A percentile compares a stretch with the other conserved stretches of the same genome.
These are phyloP conservation scores for Hirtodrosophila trivittata DNA, from an alignment of 2,888 invertebrate species.

Conservation along the genomic window DNA sequence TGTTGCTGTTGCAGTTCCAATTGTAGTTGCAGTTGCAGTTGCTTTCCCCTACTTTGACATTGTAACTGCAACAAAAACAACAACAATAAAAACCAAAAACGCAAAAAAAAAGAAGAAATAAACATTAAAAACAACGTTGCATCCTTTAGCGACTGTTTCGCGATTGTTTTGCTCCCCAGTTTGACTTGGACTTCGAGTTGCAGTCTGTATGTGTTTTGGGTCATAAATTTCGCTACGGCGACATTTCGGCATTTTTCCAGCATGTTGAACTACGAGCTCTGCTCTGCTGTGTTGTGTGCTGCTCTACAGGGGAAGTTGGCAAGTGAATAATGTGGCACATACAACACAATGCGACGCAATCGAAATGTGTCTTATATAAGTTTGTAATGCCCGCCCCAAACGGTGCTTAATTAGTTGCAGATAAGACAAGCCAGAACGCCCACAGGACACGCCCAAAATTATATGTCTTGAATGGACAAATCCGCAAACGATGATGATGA, in stretches of 20 bases:
- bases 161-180: constrained; percentile 65
- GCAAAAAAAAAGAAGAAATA: constrained; percentile 17
- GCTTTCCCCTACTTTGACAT: constrained; percentile 55
- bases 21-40: constrained; percentile 14
- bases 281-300: constrained; percentile 6
- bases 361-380: constrained; percentile 6
- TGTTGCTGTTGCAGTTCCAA: constrained; percentile 26
- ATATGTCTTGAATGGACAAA: constrained; percentile 38
- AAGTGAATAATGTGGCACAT: constrained; percentile 39
- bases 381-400: constrained; percentile 40
- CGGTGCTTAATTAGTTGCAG: constrained; percentile 58
- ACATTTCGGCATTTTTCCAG: constrained; percentile 78
- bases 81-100: constrained; percentile 22
- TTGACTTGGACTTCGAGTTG: constrained; percentile 35
- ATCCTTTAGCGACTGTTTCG: constrained; percentile 52
- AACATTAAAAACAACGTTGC: constrained; percentile 45
- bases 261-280: constrained; percentile 50
- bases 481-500: constrained; percentile 21
- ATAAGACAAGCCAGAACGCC: constrained; percentile 46
- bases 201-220: constrained; percentile 54
- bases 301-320: constrained; percentile 21
- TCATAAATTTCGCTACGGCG: constrained; percentile 74
- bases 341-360: background rate
- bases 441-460: constrained; percentile 36
- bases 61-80: constrained; percentile 50